A percentile compares a stretch with the other conserved stretches of the same genome.
Conservation (phyloP, 37 sponge, comb jelly and placozoan genomes). For the Trichoplax adhaerens region DNA sequence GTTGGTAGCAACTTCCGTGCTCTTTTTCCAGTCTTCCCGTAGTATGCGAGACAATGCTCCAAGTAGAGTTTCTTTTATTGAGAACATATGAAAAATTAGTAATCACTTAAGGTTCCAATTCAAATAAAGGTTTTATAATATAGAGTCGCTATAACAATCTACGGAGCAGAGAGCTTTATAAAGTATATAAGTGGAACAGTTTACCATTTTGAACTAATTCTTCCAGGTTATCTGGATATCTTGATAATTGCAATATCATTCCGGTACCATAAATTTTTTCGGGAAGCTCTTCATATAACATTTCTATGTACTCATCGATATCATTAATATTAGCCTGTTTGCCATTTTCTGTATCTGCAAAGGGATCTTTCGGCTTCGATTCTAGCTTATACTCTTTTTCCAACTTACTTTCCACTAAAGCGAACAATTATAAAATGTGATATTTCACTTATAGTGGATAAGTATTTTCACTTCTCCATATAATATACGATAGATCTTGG, state of each 20-base stretch:
- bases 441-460: too few relatives aligned
- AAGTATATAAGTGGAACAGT: background rate
- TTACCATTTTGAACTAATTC: constrained; percentile 55
- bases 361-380: background rate
- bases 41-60: constrained; percentile 78
- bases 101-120: background rate
- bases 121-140: background rate
- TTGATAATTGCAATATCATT: constrained; percentile 74
- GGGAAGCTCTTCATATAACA: constrained; percentile 67
- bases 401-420: too few relatives aligned
- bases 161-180: background rate
- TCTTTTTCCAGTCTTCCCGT: constrained; percentile 92
- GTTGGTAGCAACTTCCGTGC: constrained; percentile 76
- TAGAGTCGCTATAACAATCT: background rate
- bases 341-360: constrained; percentile 17
- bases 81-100: background rate
- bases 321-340: constrained; percentile 65
- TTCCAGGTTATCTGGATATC: constrained; percentile 81
- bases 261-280: constrained; percentile 63
- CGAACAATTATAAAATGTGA: too few relatives aligned
- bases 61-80: constrained; percentile 46
- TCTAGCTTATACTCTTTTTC: too few relatives aligned
- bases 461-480: too few relatives aligned
- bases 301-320: constrained; percentile 62
- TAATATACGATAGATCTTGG: too few relatives aligned